phyloP scores from a whole-genome alignment of 2,113 vertebrate genomes.

The Microtus pennsylvanicus region DNA sequence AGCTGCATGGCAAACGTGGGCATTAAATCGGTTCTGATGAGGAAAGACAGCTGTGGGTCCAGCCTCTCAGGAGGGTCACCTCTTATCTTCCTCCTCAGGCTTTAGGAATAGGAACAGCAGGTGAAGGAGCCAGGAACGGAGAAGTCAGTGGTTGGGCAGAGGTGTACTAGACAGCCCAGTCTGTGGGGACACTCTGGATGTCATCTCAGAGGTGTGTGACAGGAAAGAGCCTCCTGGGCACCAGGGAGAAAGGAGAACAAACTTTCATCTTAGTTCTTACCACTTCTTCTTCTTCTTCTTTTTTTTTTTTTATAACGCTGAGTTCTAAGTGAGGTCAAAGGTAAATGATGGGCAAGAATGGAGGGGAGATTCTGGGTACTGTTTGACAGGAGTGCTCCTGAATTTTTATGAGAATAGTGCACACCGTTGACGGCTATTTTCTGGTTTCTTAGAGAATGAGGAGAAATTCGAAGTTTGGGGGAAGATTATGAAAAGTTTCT shows the following conservation, averaged over 20 bases:
- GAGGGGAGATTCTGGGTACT: accelerated
- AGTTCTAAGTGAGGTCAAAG: not conserved
- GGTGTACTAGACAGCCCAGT: accelerated
- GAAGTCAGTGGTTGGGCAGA: not conserved
- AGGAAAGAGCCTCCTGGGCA: not conserved
- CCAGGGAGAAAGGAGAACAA: accelerated
- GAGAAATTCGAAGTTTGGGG: not conserved
- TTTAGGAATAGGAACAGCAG: too few relatives aligned
- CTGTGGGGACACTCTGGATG: not conserved
- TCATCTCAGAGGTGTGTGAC: accelerated
- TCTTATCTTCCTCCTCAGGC: accelerated
- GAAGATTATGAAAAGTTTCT: not conserved
- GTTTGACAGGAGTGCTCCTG: not conserved
- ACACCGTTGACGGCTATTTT: not conserved
- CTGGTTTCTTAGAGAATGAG: not conserved
- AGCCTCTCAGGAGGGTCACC: not conserved
- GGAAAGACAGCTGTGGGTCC: accelerated
- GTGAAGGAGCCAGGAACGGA: not conserved
- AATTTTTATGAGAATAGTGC: not conserved
- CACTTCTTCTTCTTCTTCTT: too few relatives aligned
- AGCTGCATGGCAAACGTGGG: not conserved
- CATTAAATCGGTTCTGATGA: accelerated
- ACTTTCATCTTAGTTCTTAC: too few relatives aligned
- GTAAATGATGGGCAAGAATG: too few relatives aligned
- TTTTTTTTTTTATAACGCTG: too few relatives aligned